Conservation (phyloP, 2,888 invertebrate species). For the Laothoe populi region DNA sequence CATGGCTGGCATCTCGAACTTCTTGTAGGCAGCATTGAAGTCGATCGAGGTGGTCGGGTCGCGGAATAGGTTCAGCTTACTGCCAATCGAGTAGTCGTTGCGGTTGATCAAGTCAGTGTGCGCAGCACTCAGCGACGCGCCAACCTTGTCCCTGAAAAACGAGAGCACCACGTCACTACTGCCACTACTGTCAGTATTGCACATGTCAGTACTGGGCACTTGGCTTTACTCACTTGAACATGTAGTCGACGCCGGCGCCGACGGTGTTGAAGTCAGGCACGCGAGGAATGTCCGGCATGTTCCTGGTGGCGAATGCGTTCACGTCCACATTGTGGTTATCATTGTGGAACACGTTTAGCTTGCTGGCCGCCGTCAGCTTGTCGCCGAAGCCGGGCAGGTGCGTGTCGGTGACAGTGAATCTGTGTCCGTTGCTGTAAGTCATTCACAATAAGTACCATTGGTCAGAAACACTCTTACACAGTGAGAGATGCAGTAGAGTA, state of each 20-base stretch:
- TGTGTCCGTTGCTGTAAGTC: conserved; percentile 56
- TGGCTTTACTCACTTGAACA: conserved; percentile 32
- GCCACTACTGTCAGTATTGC: background rate
- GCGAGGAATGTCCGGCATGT: conserved; percentile 51
- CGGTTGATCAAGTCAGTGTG: conserved; percentile 25
- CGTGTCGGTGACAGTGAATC: conserved; percentile 46
- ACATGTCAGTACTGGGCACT: background rate
- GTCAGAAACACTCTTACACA: background rate
- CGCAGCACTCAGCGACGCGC: conserved; percentile 21
- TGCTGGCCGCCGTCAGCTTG: conserved; percentile 51
- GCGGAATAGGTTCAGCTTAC: conserved; percentile 23
- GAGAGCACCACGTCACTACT: background rate
- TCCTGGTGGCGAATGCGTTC: conserved; percentile 59
- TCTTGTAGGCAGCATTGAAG: conserved; percentile 27
- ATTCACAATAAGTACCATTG: background rate
- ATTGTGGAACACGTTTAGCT: conserved; percentile 51
- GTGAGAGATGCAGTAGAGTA: background rate
- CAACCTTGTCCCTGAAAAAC: conserved; percentile 29
- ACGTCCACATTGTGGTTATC: conserved; percentile 54
- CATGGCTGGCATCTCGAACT: conserved; percentile 25
- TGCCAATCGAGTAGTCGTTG: conserved; percentile 26
- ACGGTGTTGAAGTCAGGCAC: conserved; percentile 62
- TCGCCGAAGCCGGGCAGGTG: conserved; percentile 54
- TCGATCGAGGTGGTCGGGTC: conserved; percentile 14
- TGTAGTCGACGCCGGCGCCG: conserved; percentile 61